Conservation (phyloP, 2,888 invertebrate genomes). For the Onchidella celtica region DNA sequence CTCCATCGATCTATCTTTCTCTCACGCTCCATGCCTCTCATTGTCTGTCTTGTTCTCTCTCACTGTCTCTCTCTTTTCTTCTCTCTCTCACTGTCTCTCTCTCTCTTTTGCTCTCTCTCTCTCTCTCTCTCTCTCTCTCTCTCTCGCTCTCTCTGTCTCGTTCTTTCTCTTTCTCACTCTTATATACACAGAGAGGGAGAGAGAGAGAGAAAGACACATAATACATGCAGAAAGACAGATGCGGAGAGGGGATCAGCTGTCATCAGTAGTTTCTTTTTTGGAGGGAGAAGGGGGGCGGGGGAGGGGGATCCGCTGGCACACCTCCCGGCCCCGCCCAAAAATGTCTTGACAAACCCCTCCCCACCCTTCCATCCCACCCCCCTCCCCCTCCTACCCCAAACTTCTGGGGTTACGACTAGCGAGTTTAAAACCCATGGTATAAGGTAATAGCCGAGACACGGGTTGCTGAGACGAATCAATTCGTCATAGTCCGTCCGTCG, state of each 20-base stretch:
- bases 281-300: too few species aligned
- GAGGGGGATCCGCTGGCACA: too few species aligned
- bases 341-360: background rate
- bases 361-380: background rate
- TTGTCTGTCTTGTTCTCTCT: background rate
- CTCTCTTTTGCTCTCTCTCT: slow-evolving; percentile 1
- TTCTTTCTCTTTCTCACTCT: background rate
- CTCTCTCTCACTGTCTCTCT: background rate
- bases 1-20: too few species aligned
- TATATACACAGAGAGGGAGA: too few species aligned
- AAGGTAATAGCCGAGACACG: too few species aligned
- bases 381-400: background rate
- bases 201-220: too few species aligned
- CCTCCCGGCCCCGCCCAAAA: background rate
- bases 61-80: background rate
- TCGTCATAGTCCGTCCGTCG: too few species aligned
- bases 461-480: too few species aligned
- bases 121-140: background rate
- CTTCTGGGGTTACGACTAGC: background rate
- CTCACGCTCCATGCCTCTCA: background rate
- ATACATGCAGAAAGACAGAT: too few species aligned
- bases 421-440: too few species aligned
- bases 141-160: background rate
- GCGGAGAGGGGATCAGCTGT: too few species aligned
- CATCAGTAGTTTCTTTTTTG: too few species aligned